These are phyloP conservation scores for Eueides isabella DNA, from an alignment of 1,140 invertebrate species.

Conservation along the genomic window DNA sequence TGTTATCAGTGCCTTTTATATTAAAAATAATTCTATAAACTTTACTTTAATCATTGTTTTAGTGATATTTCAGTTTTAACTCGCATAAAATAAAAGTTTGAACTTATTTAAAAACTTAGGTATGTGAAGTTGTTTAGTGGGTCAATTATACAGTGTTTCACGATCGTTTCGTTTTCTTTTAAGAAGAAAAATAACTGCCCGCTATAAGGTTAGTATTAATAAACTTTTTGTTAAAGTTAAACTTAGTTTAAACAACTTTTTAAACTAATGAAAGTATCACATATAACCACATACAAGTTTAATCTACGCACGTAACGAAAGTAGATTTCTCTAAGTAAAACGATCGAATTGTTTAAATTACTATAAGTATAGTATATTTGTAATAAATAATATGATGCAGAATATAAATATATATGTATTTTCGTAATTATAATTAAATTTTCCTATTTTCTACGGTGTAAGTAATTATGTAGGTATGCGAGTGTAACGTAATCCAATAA, in stretches of 20 bases:
- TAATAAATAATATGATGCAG: neutral
- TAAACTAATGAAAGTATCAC: slow-evolving; percentile 19
- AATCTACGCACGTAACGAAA: slow-evolving; percentile 26
- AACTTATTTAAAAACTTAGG: slow-evolving; percentile 26
- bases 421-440: slow-evolving; percentile 26
- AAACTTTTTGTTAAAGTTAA: slow-evolving; percentile 24
- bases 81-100: slow-evolving; percentile 34
- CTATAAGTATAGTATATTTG: neutral
- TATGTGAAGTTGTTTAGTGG: slow-evolving; percentile 36
- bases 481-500: slow-evolving; percentile 32
- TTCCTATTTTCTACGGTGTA: neutral
- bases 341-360: neutral
- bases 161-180: slow-evolving; percentile 18
- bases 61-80: slow-evolving; percentile 1
- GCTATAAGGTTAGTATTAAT: slow-evolving; percentile 31
- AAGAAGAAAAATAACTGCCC: slow-evolving; percentile 19
- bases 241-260: slow-evolving; percentile 18
- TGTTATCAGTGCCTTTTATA: slow-evolving; percentile 34
- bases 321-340: slow-evolving; percentile 19
- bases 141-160: slow-evolving; percentile 27
- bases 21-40: slow-evolving; percentile 15
- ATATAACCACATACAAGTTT: neutral
- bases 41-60: slow-evolving; percentile 13
- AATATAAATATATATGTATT: neutral
- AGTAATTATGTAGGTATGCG: slow-evolving; percentile 24